Evolutionary conservation across 2,888 invertebrate species (phyloP), one percentile per base, ranked within the genome.

Genomic region (Sinopyrophorus schimmeli): DNA sequence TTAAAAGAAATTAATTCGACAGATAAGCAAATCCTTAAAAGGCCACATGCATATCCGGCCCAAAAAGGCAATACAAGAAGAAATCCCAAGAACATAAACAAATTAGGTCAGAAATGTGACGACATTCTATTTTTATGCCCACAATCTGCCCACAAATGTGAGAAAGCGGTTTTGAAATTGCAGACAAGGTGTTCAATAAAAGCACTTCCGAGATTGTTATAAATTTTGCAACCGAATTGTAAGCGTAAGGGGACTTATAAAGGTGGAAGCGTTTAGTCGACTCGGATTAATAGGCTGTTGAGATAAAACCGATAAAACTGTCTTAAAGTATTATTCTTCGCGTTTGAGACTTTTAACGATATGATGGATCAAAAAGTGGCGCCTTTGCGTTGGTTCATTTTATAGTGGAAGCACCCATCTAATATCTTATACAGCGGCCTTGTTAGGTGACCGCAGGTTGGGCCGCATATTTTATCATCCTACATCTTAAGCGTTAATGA

Each of bases 371-470:
- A 18, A 30, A 21, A 30, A 32, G 46, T 48, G 48, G 48, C 48
- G 48, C 37, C 39, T 31, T 35, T 49, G 35, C 37, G 43, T 43
- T 31, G 27, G 41, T 35, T 30, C 27, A n/a, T n/a, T n/a, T n/a
- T n/a, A 48, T 30, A 48, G 27, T 40, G 37, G 28, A 9, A 46
- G 28, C 40, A 28, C 40, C 37, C 31, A 31, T 46, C 17, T 40
- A 40, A 32, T 47, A 39, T 40, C 37, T 40, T 42, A 42, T n/a
- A n/a, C 35, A 15, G 41, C 34, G 46, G 30, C 54, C 54, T 54
- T 54, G 42, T 54, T 54, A 39, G 38, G 53, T 21, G 48, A 53
- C 21, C 42, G 32, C 50, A 54, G 54, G 54, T 54, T 47, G 50
- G 50, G 47, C 54, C 18, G 53, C 44, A 47, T 49, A 54, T 41